phyloP scores from a whole-genome alignment of 2,888 invertebrate genomes.

The Imbricaverruca yamaguchii region DNA sequence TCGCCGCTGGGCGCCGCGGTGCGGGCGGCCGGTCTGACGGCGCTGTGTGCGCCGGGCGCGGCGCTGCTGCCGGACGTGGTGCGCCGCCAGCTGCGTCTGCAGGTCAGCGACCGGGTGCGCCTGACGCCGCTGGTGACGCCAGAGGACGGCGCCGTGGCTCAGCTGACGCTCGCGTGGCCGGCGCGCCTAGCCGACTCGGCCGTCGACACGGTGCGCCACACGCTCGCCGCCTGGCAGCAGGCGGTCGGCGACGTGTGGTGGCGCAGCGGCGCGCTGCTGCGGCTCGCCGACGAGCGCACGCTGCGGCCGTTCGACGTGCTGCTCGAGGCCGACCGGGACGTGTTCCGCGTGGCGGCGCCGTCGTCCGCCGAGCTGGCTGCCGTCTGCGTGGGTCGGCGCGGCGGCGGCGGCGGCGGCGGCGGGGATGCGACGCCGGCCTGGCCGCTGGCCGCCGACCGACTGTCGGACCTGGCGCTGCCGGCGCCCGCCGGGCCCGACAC shows the following conservation, averaged over 20 bases:
- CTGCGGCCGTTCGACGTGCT: constrained; percentile 10
- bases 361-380: not conserved
- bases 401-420: not conserved
- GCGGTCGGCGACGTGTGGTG: not conserved
- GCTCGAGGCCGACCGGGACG: not conserved
- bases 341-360: constrained; percentile 14
- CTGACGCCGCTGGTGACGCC: not conserved
- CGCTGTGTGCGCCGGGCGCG: not conserved
- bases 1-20: not conserved
- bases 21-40: not conserved
- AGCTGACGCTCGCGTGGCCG: not conserved
- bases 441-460: not conserved
- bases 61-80: not conserved
- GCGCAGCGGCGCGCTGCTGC: constrained; percentile 8
- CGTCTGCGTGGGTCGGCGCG: not conserved
- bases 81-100: constrained; percentile 13
- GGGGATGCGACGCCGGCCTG: not conserved
- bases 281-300: not conserved
- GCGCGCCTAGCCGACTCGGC: not conserved
- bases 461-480: not conserved
- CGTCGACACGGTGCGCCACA: not conserved
- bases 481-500: not conserved
- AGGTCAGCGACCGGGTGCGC: not conserved
- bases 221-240: constrained; percentile 4
- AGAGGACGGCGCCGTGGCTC: not conserved